A percentile compares a stretch with the other conserved stretches of the same genome.
These are phyloP conservation scores for Arctia plantaginis DNA, from an alignment of 2,888 invertebrate species.

Conservation along the genomic window DNA sequence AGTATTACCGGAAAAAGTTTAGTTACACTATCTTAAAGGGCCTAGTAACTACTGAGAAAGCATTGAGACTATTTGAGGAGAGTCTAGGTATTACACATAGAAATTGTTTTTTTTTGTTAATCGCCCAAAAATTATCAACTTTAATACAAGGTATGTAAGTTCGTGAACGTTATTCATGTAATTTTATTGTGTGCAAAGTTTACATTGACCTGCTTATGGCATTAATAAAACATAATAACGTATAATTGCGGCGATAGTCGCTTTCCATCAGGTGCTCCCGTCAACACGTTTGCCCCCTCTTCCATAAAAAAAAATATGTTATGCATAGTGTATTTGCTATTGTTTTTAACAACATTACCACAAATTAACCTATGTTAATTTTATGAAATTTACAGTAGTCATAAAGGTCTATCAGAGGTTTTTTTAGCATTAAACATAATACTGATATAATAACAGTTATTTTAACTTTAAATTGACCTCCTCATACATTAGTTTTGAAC, in stretches of 20 bases:
- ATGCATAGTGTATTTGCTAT: conserved; percentile 1
- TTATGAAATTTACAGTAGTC: not conserved
- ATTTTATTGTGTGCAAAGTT: conserved; percentile 6
- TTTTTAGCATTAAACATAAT: no score
- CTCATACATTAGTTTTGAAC: no score
- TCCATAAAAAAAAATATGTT: no score
- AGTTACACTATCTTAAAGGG: no score
- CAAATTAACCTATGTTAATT: not conserved
- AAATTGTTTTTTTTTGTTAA: not conserved
- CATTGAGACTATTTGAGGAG: not conserved
- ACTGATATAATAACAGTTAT: not conserved
- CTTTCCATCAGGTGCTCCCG: no score
- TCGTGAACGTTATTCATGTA: conserved; percentile 5
- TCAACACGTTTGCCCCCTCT: no score
- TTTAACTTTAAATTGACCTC: no score
- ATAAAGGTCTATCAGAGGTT: not conserved
- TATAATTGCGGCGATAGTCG: no score
- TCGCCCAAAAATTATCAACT: not conserved
- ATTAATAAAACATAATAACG: conserved; percentile 9
- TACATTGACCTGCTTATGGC: conserved; percentile 14
- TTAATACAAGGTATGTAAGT: not conserved
- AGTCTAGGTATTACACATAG: not conserved
- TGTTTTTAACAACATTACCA: not conserved
- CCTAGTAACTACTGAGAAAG: no score
- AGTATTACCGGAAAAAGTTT: no score